A percentile compares a stretch with the other conserved stretches of the same genome.
Conservation (phyloP, 1,140 invertebrate species). For the Sitodiplosis mosellana region DNA sequence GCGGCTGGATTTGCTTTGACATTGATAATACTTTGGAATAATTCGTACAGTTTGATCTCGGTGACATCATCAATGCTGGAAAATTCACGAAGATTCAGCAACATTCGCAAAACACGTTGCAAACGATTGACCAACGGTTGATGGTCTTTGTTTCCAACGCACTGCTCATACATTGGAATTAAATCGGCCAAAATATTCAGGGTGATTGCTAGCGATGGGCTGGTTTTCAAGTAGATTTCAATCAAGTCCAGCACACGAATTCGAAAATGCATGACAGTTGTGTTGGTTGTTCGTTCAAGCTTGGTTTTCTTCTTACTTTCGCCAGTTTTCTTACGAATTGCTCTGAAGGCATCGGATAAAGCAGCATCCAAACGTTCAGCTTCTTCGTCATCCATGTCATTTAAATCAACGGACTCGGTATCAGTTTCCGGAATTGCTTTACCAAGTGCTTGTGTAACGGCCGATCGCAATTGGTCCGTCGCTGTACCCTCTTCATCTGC, state of each 20-base stretch:
- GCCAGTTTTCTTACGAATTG: conserved; percentile 26
- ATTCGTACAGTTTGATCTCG: conserved; percentile 32
- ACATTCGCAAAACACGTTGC: conserved; percentile 36
- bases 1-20: conserved; percentile 5
- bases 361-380: conserved; percentile 49
- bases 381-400: conserved; percentile 55
- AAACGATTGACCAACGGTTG: conserved; percentile 42
- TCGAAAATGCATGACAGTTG: conserved; percentile 46
- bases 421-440: conserved; percentile 34
- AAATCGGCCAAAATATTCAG: conserved; percentile 46
- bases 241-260: conserved; percentile 48
- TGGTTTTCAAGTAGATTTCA: conserved; percentile 46
- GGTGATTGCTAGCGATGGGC: conserved; percentile 39
- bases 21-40: conserved; percentile 19
- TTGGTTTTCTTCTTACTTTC: conserved; percentile 26
- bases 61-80: conserved; percentile 33
- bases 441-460: conserved; percentile 41
- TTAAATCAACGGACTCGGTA: conserved; percentile 51
- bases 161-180: conserved; percentile 41
- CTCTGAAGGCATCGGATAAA: conserved; percentile 47
- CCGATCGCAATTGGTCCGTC: conserved; percentile 42
- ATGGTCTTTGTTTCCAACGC: conserved; percentile 35
- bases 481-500: conserved; percentile 29
- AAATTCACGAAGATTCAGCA: conserved; percentile 41
- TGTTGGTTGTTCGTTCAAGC: conserved; percentile 43